phyloP scores from a whole-genome alignment of 2,113 vertebrate genomes.

The Macrotis lagotis region DNA sequence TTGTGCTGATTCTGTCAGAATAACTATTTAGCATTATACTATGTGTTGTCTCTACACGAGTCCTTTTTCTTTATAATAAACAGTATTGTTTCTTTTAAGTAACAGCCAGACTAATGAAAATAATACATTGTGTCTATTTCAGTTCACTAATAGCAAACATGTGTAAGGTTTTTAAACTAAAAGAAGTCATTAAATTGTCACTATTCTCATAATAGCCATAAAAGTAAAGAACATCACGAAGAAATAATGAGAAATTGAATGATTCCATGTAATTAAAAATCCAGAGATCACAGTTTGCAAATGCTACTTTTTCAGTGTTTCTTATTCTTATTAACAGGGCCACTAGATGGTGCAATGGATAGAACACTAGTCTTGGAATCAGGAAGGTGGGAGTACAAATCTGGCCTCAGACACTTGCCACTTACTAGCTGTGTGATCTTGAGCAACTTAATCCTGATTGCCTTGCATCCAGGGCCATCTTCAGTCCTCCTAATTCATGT shows the following conservation, averaged over 20 bases:
- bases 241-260: constrained; percentile 15
- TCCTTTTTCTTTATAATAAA: neutral
- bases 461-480: no score
- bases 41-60: neutral
- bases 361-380: no score
- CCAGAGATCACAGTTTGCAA: neutral
- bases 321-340: fast-evolving
- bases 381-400: no score
- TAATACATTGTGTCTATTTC: constrained; percentile 2
- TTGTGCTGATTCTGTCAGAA: neutral
- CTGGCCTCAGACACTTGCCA: no score
- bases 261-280: neutral
- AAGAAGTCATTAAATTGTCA: constrained; percentile 18
- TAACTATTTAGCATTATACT: neutral
- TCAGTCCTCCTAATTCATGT: no score
- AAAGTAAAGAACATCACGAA: constrained; percentile 12
- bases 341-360: no score
- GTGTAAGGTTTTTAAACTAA: neutral
- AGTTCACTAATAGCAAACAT: neutral
- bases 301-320: neutral
- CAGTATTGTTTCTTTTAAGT: neutral
- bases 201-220: neutral
- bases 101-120: neutral
- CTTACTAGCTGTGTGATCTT: no score
- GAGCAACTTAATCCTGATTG: no score